Conservation (phyloP, 2,113 vertebrate genomes). For the Boulengeromyrus knoepffleri region DNA sequence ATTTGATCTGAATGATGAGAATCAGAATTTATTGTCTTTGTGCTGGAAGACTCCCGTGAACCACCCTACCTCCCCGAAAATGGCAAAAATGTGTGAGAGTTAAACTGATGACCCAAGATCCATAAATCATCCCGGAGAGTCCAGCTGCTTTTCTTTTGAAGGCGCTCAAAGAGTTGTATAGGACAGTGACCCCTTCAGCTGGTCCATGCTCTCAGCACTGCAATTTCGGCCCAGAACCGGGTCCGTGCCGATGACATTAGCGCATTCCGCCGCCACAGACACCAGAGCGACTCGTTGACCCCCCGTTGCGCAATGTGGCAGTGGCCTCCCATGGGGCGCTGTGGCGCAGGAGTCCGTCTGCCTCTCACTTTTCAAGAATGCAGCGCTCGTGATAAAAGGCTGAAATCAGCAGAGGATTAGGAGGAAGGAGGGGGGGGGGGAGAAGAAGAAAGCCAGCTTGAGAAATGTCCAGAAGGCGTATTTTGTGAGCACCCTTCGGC, state of each 20-base stretch:
- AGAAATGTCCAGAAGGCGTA: neutral
- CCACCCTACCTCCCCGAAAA: neutral
- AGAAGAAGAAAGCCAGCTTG: neutral
- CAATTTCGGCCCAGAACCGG: neutral
- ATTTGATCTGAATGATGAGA: neutral
- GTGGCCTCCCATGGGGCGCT: neutral
- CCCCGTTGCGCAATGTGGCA: constrained; percentile 1
- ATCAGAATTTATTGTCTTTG: neutral
- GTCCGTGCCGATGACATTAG: neutral
- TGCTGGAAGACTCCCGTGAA: neutral
- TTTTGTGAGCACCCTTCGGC: neutral
- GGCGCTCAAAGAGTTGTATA: neutral
- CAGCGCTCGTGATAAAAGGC: constrained; percentile 1
- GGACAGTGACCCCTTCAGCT: neutral
- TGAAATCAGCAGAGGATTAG: neutral
- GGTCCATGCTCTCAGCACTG: neutral
- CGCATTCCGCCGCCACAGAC: neutral
- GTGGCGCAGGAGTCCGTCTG: neutral
- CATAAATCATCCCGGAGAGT: neutral
- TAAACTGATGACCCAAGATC: constrained; percentile 1
- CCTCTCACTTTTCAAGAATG: constrained; percentile 13
- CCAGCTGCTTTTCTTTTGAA: neutral
- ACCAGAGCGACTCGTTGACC: neutral
- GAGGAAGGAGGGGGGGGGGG: neutral
- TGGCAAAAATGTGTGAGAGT: neutral